Evolutionary conservation across 2,797 vertebrate species (phyloP).

Genomic region (Lithobates sylvaticus): DNA sequence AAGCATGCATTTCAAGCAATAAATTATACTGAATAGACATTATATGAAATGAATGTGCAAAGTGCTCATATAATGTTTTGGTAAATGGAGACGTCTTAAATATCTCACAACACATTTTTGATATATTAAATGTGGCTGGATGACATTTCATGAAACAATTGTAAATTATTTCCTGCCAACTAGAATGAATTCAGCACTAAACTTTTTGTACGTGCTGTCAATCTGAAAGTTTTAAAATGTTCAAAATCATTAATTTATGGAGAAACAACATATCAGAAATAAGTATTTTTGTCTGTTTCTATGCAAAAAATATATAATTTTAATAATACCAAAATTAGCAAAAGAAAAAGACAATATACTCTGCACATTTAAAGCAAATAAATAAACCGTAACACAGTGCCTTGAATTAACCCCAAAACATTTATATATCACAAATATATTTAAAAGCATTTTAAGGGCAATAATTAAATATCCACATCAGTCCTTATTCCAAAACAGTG

Average conservation of each 20-base stretch:
- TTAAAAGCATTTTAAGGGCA: no score
- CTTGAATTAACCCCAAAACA: no score
- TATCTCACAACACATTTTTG: constrained; percentile 54
- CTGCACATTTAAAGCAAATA: no score
- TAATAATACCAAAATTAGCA: no score
- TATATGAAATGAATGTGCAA: constrained; percentile 71
- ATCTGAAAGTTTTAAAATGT: neutral
- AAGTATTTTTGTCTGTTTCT: no score
- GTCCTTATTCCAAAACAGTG: no score
- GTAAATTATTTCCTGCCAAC: constrained; percentile 13
- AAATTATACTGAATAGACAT: constrained; percentile 71
- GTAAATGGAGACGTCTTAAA: constrained; percentile 57
- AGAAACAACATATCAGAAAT: neutral
- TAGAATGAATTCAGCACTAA: neutral
- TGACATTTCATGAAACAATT: constrained; percentile 41
- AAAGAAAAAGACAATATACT: no score
- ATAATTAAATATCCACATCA: no score
- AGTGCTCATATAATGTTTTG: constrained; percentile 64
- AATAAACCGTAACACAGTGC: no score
- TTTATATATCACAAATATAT: no score
- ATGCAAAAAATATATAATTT: no score
- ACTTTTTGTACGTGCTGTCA: neutral
- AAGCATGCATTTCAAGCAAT: constrained; percentile 70
- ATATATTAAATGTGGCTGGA: constrained; percentile 43
- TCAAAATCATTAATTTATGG: neutral